Base-by-base conservation (phyloP, 1,140 invertebrate genomes). In the Danaus plexippus region DNA sequence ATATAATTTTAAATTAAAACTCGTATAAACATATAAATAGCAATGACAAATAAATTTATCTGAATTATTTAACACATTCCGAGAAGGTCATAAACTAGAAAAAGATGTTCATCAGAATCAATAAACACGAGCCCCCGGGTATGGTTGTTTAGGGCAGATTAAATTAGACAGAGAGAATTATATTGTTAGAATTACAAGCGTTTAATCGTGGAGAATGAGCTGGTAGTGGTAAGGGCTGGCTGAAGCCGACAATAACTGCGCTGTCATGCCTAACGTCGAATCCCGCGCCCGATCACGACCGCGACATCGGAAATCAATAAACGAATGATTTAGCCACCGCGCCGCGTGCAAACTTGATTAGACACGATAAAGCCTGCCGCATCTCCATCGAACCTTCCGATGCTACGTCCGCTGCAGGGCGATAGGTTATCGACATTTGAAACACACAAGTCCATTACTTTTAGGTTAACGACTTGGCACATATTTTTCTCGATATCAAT, bases 241-340 rank as follows among this genome's bases (percentile, higher is more conserved):
- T 57, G 66, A 58, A 63, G 57, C 71, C 79, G 76, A 82, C 82
- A 85, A 85, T 85, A 68, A 75, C 63, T 50, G 76, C 58, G 72
- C 83, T 74, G 83, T 86, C 83, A 86, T 80, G 80, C 68, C 70
- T 75, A 68, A 77, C 77, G 72, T 65, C 69, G 75, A 64, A 64
- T 69, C 73, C 63, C 59, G 69, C 68, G 77, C 72, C 69, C 76
- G 80, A 78, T 86, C 83, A 86, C 83, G 83, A 86, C 77, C 81
- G 80, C 81, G 83, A 86, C 83, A 82, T 83, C 71, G 72, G 78
- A 83, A 86, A 85, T 86, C 83, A 87, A 87, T 86, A 86, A 86
- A 80, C 82, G 83, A 71, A 85, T 80, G 81, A 85, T 86, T 83
- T 82, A 85, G 81, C 81, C 81, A 82, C 80, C 73, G 81, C 78